Base-by-base conservation (phyloP, 2,113 vertebrate genomes). In the Sinocyclocheilus rhinocerous region DNA sequence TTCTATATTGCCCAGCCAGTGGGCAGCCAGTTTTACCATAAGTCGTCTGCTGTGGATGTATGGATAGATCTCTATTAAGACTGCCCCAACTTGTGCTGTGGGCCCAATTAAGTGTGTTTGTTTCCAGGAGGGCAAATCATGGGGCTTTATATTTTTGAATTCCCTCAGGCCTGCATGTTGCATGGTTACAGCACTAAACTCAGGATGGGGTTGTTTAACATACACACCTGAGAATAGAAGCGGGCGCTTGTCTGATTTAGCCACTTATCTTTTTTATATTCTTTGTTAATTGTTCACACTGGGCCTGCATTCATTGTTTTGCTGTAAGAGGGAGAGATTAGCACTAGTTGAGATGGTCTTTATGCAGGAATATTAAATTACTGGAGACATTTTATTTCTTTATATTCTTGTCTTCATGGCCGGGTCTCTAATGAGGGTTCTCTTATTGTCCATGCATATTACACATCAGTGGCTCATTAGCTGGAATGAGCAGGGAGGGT, bases 401-500 rank as follows among this genome's bases (percentile, higher is more conserved):
- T 94, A 92, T 93, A 93, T 94, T 93, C 92, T 92, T 92, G 92
- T 93, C 92, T 92, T 93, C 89, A 92, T 93, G 92, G 93, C 91
- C 90, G 86, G 92, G 86, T 89, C 89, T 93, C 91, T 95, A 95
- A 95, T 94, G 93, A 95, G 94, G 90, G 90, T 91, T 93, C 91
- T 92, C 91, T 94, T 94, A 95, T 94, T 93, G 92, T 90, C 93
- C 93, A 94, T 92, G 92, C 92, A 90, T 94, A 95, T 94, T 94
- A 94, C 92, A 92, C 94, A 94, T 95, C 93, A 93, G 93, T 93
- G 94, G 90, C 95, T 95, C 94, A 95, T 95, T 95, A 95, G 93
- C 91, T 92, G 92, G 93, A 92, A 93, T 93, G 93, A 95, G 92
- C 93, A 90, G 89, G 90, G 92, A 93, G 91, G 89, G 90, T 91